Base-by-base conservation (phyloP, 2,797 vertebrate species). In the Lepilemur ruficaudatus region DNA sequence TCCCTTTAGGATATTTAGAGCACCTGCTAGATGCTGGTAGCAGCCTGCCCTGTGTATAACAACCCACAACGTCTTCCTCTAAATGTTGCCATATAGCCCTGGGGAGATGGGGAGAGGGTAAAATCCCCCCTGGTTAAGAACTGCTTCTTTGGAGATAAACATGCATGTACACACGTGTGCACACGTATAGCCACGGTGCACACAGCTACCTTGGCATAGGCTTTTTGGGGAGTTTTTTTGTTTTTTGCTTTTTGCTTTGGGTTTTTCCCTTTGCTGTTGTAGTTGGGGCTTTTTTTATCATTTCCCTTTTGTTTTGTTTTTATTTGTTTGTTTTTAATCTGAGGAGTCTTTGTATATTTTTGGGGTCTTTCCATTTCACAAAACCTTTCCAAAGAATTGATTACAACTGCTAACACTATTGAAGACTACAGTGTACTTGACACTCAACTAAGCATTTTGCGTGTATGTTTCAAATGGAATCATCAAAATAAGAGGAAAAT, bases 251-350 rank as follows among this genome's bases (percentile, higher is more conserved):
- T 46, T 72, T 81, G 11, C 22, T 69, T 55, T 78, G 18, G 3
- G 0, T 52, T 50, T 83, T 67, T 15, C 17, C 13, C 9, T 65
- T 67, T 87, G 22, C 20, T 88, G 1, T 72, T 61, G 13, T 85
- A 79, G 7, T 18, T 52, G 57, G 73, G 46, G 46, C 43, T 17
- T 76, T 22, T 76, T 76, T 80, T 72, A 46, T 80, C 43, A 17
- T 65, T 73, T 85, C 43, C 20, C 6, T 57, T 91, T 65, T 22
- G 0, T 89, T 73, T 79, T 61, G 41, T 59, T 63, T 67, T 57
- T 25, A 57, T 75, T 52, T 13, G 20, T 59, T 91, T 84, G 28
- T 57, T 91, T 97, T 84, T 73, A 78, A 92, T 91, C 65, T 30
- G 32, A 92, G 43, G 6, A 61, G 75, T 94, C 48, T 94, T 69